A percentile compares a stretch with the other conserved stretches of the same genome.
These are phyloP conservation scores for Dicyrtoma fusca DNA, from an alignment of 2,888 invertebrate genomes.

Conservation along the genomic window DNA sequence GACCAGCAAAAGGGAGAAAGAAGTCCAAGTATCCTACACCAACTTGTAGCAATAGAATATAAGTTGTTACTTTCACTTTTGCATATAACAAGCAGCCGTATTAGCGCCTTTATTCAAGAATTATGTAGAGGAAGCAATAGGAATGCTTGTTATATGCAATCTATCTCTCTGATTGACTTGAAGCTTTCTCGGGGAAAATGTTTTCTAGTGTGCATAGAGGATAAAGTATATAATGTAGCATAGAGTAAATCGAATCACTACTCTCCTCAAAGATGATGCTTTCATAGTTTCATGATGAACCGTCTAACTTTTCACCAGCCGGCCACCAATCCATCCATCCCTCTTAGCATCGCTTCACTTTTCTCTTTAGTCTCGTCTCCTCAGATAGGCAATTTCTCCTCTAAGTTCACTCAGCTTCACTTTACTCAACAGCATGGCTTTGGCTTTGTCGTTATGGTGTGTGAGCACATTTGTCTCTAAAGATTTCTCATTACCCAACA, in stretches of 20 bases:
- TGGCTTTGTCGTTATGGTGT: neutral
- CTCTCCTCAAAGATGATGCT: constrained; percentile 10
- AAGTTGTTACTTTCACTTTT: no score
- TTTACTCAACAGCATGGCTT: neutral
- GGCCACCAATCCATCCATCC: neutral
- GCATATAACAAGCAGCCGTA: no score
- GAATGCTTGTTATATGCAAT: neutral
- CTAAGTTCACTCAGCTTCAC: neutral
- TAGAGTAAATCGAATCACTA: constrained; percentile 13
- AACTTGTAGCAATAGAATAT: no score
- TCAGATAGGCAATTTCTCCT: neutral
- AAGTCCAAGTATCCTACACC: no score
- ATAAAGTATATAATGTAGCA: no score
- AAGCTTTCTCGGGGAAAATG: no score
- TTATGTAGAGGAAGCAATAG: no score
- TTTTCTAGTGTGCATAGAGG: neutral
- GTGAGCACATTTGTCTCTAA: neutral
- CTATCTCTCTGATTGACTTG: no score
- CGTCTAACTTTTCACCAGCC: constrained; percentile 10
- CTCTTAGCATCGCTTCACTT: no score
- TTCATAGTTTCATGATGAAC: constrained; percentile 7
- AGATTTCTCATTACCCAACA: neutral
- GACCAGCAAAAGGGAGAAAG: neutral
- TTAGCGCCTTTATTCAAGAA: no score
- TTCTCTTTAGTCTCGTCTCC: neutral